Evolutionary conservation across 2,113 vertebrate genomes (phyloP).

Genomic region (Alces alces): DNA sequence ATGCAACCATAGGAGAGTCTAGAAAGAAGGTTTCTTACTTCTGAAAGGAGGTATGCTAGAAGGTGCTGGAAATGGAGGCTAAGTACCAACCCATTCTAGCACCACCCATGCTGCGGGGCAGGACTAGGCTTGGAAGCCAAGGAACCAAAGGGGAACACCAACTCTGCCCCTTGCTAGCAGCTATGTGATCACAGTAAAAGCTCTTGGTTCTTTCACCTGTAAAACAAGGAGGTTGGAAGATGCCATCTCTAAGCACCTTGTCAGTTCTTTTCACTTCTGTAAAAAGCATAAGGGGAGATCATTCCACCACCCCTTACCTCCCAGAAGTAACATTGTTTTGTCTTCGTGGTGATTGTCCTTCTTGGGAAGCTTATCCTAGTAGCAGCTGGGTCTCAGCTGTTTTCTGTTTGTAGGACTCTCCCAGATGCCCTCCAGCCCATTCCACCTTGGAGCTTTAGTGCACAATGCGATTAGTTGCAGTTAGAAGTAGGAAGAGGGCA

Average conservation of each 20-base stretch:
- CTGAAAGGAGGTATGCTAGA: not conserved
- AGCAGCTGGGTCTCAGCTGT: not conserved
- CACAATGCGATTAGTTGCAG: not conserved
- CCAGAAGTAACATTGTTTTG: not conserved
- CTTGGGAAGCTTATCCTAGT: not conserved
- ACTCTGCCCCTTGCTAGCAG: not conserved
- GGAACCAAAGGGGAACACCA: fast-evolving
- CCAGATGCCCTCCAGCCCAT: no score
- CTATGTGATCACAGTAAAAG: fast-evolving
- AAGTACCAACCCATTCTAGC: not conserved
- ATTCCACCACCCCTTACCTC: not conserved
- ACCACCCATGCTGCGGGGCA: fast-evolving
- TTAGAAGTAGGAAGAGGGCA: not conserved
- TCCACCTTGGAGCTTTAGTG: not conserved
- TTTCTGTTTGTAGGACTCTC: not conserved
- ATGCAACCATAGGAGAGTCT: not conserved
- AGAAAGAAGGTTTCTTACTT: not conserved
- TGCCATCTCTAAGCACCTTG: not conserved
- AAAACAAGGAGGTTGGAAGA: not conserved
- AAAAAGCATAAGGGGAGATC: not conserved
- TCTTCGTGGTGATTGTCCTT: not conserved
- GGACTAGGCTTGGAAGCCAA: not conserved
- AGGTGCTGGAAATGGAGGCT: not conserved
- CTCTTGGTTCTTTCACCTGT: not conserved
- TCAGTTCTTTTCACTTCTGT: not conserved